phyloP scores from a whole-genome alignment of 2,888 invertebrate genomes.

The Aromia moschata region DNA sequence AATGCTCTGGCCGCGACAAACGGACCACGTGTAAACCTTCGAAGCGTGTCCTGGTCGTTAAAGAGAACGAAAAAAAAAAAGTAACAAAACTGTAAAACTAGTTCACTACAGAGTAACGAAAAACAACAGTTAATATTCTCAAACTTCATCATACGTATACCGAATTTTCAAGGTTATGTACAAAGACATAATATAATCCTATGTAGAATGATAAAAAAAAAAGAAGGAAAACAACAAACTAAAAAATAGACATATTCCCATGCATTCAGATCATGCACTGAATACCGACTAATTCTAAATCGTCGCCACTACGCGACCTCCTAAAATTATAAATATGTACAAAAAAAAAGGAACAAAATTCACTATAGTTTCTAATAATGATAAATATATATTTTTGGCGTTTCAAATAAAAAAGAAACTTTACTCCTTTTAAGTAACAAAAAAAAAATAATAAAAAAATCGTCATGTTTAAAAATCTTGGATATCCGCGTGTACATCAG shows the following conservation, averaged over 20 bases:
- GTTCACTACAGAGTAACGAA: slow-evolving; percentile 55
- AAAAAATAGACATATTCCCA: slow-evolving; percentile 49
- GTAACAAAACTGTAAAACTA: slow-evolving; percentile 40
- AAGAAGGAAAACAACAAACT: slow-evolving; percentile 58
- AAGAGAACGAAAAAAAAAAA: slow-evolving; percentile 3
- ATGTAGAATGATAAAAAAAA: slow-evolving; percentile 47
- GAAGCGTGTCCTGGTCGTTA: slow-evolving; percentile 45
- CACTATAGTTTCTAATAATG: slow-evolving; percentile 57
- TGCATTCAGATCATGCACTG: slow-evolving; percentile 41
- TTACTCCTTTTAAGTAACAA: slow-evolving; percentile 62
- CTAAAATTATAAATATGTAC: slow-evolving; percentile 57
- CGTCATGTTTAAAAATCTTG: slow-evolving; percentile 52
- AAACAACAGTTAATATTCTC: slow-evolving; percentile 61
- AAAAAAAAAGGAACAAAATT: slow-evolving; percentile 64
- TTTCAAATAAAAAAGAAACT: slow-evolving; percentile 62
- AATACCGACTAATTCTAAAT: slow-evolving; percentile 43
- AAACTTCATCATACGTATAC: slow-evolving; percentile 65
- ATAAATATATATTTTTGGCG: slow-evolving; percentile 64
- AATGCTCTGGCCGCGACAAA: slow-evolving; percentile 16
- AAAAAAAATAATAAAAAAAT: slow-evolving; percentile 54
- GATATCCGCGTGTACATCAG: slow-evolving; percentile 30
- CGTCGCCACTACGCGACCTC: slow-evolving; percentile 38
- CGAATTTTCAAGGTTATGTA: slow-evolving; percentile 58
- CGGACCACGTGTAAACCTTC: slow-evolving; percentile 25
- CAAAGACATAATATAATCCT: slow-evolving; percentile 41